Conservation (phyloP, 2,888 invertebrate species). For the Brachypalpus laphriformis region DNA sequence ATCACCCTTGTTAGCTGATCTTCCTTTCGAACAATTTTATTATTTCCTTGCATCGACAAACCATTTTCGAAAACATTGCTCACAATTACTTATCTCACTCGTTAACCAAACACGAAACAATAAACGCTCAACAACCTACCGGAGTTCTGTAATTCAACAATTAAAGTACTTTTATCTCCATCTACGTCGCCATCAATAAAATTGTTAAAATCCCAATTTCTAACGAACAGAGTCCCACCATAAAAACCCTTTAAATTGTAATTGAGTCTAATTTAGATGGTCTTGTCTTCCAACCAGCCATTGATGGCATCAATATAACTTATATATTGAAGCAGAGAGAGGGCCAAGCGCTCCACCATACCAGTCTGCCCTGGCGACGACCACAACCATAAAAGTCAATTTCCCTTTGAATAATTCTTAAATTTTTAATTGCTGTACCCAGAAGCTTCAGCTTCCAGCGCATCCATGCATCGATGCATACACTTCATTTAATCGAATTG, state of each 20-base stretch:
- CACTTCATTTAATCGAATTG: constrained; percentile 60
- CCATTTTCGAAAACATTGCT: not conserved
- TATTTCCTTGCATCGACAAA: not conserved
- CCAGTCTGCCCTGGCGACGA: constrained; percentile 1
- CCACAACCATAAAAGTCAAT: constrained; percentile 49
- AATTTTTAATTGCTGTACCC: constrained; percentile 72
- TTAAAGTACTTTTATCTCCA: constrained; percentile 19
- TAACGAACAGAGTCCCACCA: constrained; percentile 43
- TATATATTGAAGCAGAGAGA: constrained; percentile 17
- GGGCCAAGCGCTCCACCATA: too few species aligned
- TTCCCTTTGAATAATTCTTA: constrained; percentile 64
- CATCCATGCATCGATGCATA: not conserved
- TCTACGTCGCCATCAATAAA: constrained; percentile 57
- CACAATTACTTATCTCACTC: constrained; percentile 24
- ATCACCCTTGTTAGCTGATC: too few species aligned
- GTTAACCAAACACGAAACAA: constrained; percentile 20
- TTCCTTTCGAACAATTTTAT: too few species aligned
- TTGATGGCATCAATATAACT: constrained; percentile 61
- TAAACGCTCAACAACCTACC: constrained; percentile 14
- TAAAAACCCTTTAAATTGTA: constrained; percentile 55
- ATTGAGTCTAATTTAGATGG: constrained; percentile 71
- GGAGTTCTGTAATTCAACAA: constrained; percentile 5
- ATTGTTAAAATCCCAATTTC: constrained; percentile 44
- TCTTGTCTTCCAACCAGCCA: constrained; percentile 20
- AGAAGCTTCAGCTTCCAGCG: constrained; percentile 59